These are phyloP conservation scores for Spilarctia lutea DNA, from an alignment of 2,888 invertebrate species.

Conservation along the genomic window DNA sequence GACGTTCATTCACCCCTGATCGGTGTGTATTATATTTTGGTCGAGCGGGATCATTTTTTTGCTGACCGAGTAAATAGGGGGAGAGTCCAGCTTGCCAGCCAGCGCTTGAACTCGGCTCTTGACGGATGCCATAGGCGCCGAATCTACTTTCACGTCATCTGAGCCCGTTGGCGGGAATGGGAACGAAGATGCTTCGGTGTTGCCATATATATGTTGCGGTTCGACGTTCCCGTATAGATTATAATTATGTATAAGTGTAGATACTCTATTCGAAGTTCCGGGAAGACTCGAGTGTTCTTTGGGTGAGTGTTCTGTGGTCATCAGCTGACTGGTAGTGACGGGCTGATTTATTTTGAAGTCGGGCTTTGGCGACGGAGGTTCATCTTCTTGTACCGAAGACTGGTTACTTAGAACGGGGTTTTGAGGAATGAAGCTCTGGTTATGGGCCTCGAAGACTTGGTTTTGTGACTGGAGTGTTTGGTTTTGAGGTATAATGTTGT, in stretches of 20 bases:
- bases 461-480: conserved; percentile 64
- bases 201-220: conserved; percentile 81
- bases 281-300: conserved; percentile 81
- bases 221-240: conserved; percentile 81
- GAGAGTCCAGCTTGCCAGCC: conserved; percentile 74
- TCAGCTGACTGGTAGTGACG: conserved; percentile 72
- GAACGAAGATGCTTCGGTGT: conserved; percentile 67
- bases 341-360: conserved; percentile 84
- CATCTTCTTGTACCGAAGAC: conserved; percentile 70
- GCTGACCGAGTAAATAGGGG: conserved; percentile 80
- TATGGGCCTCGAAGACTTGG: conserved; percentile 60
- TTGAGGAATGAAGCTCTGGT: conserved; percentile 59
- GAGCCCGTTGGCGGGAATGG: conserved; percentile 67
- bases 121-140: conserved; percentile 78
- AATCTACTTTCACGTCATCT: conserved; percentile 76
- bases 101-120: conserved; percentile 79
- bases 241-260: conserved; percentile 81
- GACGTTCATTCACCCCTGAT: conserved; percentile 70
- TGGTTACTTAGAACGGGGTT: conserved; percentile 65
- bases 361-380: conserved; percentile 66
- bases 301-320: conserved; percentile 56
- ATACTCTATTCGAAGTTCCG: conserved; percentile 75
- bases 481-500: conserved; percentile 53
- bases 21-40: conserved; percentile 66
- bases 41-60: conserved; percentile 79